Evolutionary conservation across 1,140 invertebrate species (phyloP).

Genomic region (Formica selysi): DNA sequence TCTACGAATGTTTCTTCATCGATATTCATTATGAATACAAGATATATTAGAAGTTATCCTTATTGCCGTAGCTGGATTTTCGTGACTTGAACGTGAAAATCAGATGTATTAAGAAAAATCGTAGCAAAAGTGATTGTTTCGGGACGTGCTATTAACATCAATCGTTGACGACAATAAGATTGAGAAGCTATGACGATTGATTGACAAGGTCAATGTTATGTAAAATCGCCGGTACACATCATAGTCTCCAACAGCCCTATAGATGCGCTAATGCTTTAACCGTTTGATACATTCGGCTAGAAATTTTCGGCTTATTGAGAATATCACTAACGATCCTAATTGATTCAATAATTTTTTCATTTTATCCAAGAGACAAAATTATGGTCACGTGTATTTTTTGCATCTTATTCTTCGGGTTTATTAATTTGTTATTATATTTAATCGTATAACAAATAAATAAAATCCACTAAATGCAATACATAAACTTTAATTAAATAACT

Average conservation of each 20-base stretch:
- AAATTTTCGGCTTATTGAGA: background rate
- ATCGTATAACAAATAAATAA: background rate
- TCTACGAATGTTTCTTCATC: background rate
- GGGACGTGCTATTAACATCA: background rate
- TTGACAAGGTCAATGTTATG: conserved; percentile 83
- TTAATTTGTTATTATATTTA: background rate
- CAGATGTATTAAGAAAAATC: background rate
- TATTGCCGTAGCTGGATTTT: background rate
- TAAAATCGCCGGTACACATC: conserved; percentile 74
- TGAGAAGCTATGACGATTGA: conserved; percentile 76
- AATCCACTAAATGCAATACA: background rate
- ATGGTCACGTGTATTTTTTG: background rate
- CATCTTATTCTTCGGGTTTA: background rate
- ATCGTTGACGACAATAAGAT: conserved; percentile 45
- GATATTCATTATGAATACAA: background rate
- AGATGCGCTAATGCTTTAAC: background rate
- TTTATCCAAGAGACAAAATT: background rate
- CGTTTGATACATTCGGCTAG: background rate
- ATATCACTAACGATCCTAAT: background rate
- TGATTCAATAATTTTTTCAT: background rate
- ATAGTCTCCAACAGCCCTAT: conserved; percentile 47
- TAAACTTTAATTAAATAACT: background rate
- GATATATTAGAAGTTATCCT: background rate
- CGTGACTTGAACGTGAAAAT: background rate
- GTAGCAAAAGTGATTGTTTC: background rate